Evolutionary conservation across 37 sponge, comb jelly and placozoan genomes (phyloP).

Genomic region (Agelas oroides): DNA sequence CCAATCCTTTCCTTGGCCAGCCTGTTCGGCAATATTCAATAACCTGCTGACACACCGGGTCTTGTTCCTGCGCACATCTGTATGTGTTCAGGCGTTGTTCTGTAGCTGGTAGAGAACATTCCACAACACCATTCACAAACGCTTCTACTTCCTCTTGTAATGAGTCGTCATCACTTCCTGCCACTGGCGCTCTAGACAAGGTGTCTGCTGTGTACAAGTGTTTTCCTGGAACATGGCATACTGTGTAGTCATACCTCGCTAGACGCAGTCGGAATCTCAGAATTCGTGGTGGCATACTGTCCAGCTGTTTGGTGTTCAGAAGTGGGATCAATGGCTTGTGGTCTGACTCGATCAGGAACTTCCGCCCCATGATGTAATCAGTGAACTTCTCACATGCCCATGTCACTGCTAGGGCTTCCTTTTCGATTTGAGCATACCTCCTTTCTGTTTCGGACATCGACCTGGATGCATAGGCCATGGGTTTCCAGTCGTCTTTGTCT

Average conservation of each 20-base stretch:
- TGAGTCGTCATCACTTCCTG: not conserved
- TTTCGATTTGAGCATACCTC: constrained; percentile 48
- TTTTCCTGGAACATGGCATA: constrained; percentile 26
- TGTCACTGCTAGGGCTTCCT: constrained; percentile 28
- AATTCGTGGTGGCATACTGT: constrained; percentile 11
- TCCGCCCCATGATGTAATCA: constrained; percentile 23
- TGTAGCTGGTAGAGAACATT: not conserved
- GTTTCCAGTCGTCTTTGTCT: constrained; percentile 5
- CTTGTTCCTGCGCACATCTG: constrained; percentile 38
- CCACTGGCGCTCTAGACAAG: constrained; percentile 28
- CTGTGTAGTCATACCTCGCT: constrained; percentile 13
- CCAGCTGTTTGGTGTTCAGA: constrained; percentile 19
- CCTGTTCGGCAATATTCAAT: constrained; percentile 27
- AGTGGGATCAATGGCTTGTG: constrained; percentile 51
- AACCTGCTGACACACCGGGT: constrained; percentile 1
- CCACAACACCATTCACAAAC: not conserved
- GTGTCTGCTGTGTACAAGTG: constrained; percentile 33
- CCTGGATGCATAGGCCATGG: not conserved
- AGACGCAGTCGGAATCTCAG: constrained; percentile 27
- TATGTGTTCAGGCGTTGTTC: constrained; percentile 9
- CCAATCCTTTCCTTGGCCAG: constrained; percentile 18
- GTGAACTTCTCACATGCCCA: constrained; percentile 39
- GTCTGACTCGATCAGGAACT: constrained; percentile 36
- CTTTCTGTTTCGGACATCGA: constrained; percentile 21
- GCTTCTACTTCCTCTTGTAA: constrained; percentile 37